Evolutionary conservation across 2,888 invertebrate species (phyloP), one percentile per base, ranked within the genome.

Genomic region (Beris chalybata): DNA sequence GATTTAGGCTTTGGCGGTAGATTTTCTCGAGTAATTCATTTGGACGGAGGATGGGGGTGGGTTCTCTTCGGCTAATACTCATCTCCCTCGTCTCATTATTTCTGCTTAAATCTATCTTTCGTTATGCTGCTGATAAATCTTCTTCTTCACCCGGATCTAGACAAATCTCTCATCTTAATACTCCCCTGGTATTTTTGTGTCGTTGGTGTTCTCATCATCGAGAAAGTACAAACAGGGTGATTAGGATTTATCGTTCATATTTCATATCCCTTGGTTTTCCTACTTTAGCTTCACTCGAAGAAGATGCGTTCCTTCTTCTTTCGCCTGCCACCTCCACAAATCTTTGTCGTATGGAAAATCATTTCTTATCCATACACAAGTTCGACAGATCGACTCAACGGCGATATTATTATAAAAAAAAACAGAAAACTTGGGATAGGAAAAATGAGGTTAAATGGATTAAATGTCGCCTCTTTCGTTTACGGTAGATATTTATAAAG

Each of bases 51-150:
- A 30, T 53, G 56, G 53, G 44, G 57, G 31, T 64, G 31, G 61
- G 47, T 58, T 65, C 56, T 65, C 59, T 65, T 54, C 48, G 44
- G 64, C 66, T 69, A 69, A 69, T 69, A 66, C 69, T 47, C 52
- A 47, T 61, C 57, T 66, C 66, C 61, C 55, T 50, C 38, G 66
- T 69, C 69, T 69, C 69, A 69, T 69, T 69, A 69, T 69, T 69
- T 69, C 69, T 66, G 64, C 69, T 69, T 69, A 69, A 69, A 69
- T 66, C 69, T 69, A 63, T 68, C 68, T 68, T 66, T 68, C 68
- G 65, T 68, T 67, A 65, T 57, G 64, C 67, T 44, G 48, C 58
- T 69, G 69, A 69, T 69, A 69, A 69, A 66, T 69, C 66, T 64
- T 32, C 58, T 66, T 61, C 54, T 66, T 64, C 59, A 54, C 59